Evolutionary conservation across 2,888 invertebrate species (phyloP), one percentile per base, ranked within the genome.

Genomic region (Folsomia manolachei): DNA sequence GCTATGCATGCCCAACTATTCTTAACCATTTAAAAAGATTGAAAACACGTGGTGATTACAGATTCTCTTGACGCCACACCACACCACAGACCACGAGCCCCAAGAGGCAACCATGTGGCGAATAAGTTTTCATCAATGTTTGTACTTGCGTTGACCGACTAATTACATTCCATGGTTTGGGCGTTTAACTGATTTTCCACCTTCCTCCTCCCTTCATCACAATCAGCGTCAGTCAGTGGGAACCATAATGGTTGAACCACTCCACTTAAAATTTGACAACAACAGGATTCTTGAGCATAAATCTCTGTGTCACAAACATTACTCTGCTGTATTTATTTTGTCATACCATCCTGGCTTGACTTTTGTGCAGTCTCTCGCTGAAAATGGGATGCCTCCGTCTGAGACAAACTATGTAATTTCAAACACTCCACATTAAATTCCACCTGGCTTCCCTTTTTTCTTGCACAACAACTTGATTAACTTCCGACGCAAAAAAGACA

Each of bases 11-110:
- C n/a, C n/a, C n/a, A n/a, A n/a, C 76, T 78, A 76, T 78, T 75
- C 76, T 78, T 78, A 76, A 78, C 75, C 69, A 65, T 78, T 52
- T 69, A 56, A 56, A 56, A 56, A 69, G 78, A 78, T 78, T 69
- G 69, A 67, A 76, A 76, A 76, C 78, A 78, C 78, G 78, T 78
- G 78, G 72, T 76, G 75, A 72, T 71, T 69, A 51, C 51, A 51
- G 9, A 51, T 18, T 51, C 51, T 51, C 51, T 18, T 51, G 51
- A 11, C 18, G 9, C 18, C 51, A 51, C 18, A 51, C 51, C 9
- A 9, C 9, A 51, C 18, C 51, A 11, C 51, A 51, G 9, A 9
- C 18, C 18, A 18, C 51, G 9, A 11, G 51, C 18, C 51, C 18
- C 51, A 51, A 18, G n/a, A n/a, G n/a, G n/a, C n/a, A n/a, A n/a